phyloP scores from a whole-genome alignment of 2,888 invertebrate species.

The Biston stratarius region DNA sequence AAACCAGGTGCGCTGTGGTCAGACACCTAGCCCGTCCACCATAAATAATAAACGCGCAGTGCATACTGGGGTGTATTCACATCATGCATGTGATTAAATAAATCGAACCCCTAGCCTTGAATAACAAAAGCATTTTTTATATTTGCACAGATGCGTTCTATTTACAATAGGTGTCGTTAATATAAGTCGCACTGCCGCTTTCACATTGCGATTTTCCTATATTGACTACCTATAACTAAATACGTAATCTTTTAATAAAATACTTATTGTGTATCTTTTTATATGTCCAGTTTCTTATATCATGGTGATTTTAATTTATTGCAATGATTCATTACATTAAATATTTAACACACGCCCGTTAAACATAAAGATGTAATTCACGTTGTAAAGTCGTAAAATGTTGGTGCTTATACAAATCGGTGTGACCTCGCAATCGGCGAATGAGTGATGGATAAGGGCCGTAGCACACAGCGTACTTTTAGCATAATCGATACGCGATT shows the following conservation, averaged over 20 bases:
- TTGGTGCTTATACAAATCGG: constrained; percentile 37
- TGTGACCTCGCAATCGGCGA: constrained; percentile 31
- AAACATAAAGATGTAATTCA: constrained; percentile 16
- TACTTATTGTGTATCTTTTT: neutral
- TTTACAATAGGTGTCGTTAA: constrained; percentile 14
- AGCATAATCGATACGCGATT: neutral
- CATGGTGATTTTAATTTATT: neutral
- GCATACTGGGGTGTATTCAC: too few species aligned
- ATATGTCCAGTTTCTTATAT: neutral
- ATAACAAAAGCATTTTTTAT: neutral
- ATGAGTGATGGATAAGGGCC: constrained; percentile 6
- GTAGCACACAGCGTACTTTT: neutral
- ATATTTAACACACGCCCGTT: constrained; percentile 5
- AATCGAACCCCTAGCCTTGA: too few species aligned
- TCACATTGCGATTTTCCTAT: constrained; percentile 9
- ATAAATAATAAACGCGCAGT: too few species aligned
- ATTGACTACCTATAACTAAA: neutral
- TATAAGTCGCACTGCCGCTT: neutral
- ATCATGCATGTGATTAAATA: too few species aligned
- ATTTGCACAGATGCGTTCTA: constrained; percentile 25
- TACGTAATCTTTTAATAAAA: neutral
- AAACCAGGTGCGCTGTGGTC: too few species aligned
- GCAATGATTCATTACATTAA: constrained; percentile 12
- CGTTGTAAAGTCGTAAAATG: constrained; percentile 34
- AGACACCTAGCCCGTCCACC: too few species aligned